Evolutionary conservation across 1,140 invertebrate species (phyloP).

Genomic region (Dendroctonus valens): DNA sequence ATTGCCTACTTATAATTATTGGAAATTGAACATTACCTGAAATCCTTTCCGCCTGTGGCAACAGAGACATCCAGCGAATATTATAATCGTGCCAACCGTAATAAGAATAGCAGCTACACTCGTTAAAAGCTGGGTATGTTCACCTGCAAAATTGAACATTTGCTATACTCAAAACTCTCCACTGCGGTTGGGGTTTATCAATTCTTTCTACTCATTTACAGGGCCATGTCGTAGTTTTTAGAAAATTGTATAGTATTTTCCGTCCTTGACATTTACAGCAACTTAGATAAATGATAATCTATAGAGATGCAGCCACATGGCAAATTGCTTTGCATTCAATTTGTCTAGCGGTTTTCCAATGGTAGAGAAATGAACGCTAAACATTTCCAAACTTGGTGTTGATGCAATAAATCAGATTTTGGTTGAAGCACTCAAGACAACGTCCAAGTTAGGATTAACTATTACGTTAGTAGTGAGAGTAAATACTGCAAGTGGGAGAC

Average conservation of each 20-base stretch:
- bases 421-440: slow-evolving; percentile 4
- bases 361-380: background rate
- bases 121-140: slow-evolving; percentile 43
- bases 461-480: slow-evolving; percentile 13
- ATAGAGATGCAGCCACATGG: slow-evolving; percentile 8
- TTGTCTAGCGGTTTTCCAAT: background rate
- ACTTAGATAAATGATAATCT: slow-evolving; percentile 4
- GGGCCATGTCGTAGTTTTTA: background rate
- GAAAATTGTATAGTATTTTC: background rate
- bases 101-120: slow-evolving; percentile 45
- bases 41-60: slow-evolving; percentile 48
- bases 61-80: slow-evolving; percentile 47
- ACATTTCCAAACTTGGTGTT: background rate
- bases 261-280: background rate
- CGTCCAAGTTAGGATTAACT: background rate
- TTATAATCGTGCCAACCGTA: slow-evolving; percentile 45
- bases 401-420: background rate
- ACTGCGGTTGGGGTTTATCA: background rate
- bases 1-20: slow-evolving; percentile 3
- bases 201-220: background rate
- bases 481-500: slow-evolving; percentile 38
- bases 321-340: slow-evolving; percentile 3
- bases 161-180: slow-evolving; percentile 3
- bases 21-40: slow-evolving; percentile 40
- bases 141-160: slow-evolving; percentile 39